phyloP scores from a whole-genome alignment of 2,113 vertebrate genomes.

The Lepus americanus region DNA sequence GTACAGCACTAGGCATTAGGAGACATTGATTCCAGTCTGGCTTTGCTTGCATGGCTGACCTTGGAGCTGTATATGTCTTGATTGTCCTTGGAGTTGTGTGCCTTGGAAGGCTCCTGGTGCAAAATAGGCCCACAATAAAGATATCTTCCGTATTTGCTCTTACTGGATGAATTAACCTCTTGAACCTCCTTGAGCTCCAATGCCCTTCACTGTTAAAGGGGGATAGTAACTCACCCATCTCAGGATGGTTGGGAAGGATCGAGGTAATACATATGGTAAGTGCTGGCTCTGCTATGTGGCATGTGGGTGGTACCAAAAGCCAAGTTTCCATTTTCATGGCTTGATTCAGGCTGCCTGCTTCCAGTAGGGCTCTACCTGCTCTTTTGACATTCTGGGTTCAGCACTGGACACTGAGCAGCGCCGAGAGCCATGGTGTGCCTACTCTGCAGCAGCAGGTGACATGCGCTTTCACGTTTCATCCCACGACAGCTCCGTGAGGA shows the following conservation, averaged over 20 bases:
- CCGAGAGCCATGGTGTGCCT: not conserved
- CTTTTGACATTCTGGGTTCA: not conserved
- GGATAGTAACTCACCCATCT: not conserved
- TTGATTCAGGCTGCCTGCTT: not conserved
- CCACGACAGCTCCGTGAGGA: not conserved
- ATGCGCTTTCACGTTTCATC: not conserved
- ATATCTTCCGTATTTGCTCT: not conserved
- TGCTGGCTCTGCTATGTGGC: not conserved
- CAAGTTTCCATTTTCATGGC: not conserved
- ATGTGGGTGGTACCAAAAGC: rapidly evolving
- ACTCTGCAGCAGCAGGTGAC: rapidly evolving
- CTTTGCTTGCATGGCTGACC: not conserved
- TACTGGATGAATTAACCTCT: not conserved
- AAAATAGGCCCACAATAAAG: not conserved
- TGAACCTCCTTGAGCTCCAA: not conserved
- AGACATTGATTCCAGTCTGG: not conserved
- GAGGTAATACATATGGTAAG: rapidly evolving
- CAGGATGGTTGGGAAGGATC: not conserved
- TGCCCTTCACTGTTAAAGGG: not conserved
- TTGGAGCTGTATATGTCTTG: not conserved
- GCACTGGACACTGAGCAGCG: not conserved
- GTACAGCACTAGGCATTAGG: not conserved
- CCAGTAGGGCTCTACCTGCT: not conserved
- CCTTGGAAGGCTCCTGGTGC: rapidly evolving
- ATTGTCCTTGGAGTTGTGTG: rapidly evolving